These are phyloP conservation scores for Erebia epiphron DNA, from an alignment of 2,888 invertebrate species.

Conservation along the genomic window DNA sequence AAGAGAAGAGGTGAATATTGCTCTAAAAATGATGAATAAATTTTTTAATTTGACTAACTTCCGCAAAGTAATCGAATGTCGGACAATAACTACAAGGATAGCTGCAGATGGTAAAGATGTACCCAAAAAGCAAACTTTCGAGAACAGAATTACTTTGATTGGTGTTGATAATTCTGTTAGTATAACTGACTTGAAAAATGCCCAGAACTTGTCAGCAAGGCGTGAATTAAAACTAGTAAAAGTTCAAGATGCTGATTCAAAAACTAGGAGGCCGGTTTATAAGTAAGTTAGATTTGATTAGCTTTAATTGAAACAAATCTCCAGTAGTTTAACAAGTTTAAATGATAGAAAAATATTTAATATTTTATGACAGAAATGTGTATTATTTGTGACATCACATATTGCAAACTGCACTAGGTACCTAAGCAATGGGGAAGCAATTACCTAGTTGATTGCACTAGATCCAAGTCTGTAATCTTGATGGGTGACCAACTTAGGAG, in stretches of 20 bases:
- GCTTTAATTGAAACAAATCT: too few relatives aligned
- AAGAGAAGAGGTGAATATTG: too few relatives aligned
- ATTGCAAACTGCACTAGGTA: too few relatives aligned
- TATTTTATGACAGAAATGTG: too few relatives aligned
- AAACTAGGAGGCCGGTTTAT: slow-evolving; percentile 87
- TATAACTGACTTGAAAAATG: slow-evolving; percentile 86
- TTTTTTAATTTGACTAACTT: slow-evolving; percentile 51
- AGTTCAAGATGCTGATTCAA: slow-evolving; percentile 85
- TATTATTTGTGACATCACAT: too few relatives aligned
- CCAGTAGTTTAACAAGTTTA: too few relatives aligned
- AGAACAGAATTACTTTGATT: slow-evolving; percentile 85
- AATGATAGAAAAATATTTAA: too few relatives aligned
- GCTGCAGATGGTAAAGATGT: slow-evolving; percentile 74
- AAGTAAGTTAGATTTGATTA: slow-evolving; percentile 71
- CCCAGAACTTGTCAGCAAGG: slow-evolving; percentile 86
- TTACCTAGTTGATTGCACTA: too few relatives aligned
- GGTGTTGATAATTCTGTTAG: slow-evolving; percentile 81
- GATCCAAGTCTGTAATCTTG: too few relatives aligned
- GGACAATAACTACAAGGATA: slow-evolving; percentile 58
- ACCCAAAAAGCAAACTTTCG: slow-evolving; percentile 63
- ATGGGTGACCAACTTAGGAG: too few relatives aligned
- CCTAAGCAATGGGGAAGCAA: too few relatives aligned
- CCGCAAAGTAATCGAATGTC: slow-evolving; percentile 53
- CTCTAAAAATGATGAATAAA: slow-evolving; percentile 54
- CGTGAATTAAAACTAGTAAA: slow-evolving; percentile 87